A percentile compares a stretch with the other conserved stretches of the same genome.
These are phyloP conservation scores for Idaea aversata DNA, from an alignment of 2,888 invertebrate genomes.

Conservation along the genomic window DNA sequence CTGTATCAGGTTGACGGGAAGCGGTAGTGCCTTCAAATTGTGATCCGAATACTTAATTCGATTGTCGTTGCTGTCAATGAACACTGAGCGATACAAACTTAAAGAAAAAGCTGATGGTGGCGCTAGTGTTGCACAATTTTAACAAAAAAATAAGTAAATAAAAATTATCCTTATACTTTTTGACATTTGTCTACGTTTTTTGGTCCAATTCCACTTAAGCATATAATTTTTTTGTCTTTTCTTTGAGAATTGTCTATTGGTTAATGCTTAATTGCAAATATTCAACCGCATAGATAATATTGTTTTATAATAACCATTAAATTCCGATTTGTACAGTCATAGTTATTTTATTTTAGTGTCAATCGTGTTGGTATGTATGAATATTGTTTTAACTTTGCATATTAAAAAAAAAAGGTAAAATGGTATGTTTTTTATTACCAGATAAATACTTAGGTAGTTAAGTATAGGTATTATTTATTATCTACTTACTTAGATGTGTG, in stretches of 20 bases:
- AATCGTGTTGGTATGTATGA: background rate
- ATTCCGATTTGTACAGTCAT: slow-evolving; percentile 48
- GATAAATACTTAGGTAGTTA: no score
- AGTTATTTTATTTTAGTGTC: slow-evolving; percentile 26
- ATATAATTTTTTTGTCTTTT: background rate
- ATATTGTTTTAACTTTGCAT: no score
- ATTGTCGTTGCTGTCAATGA: slow-evolving; percentile 52
- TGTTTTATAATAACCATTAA: slow-evolving; percentile 37
- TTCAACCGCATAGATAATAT: background rate
- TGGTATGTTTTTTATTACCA: no score
- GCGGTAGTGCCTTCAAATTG: slow-evolving; percentile 69
- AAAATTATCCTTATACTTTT: background rate
- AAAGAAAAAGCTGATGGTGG: background rate
- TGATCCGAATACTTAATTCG: slow-evolving; percentile 65
- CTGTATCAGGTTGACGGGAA: slow-evolving; percentile 50
- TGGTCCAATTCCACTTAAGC: background rate
- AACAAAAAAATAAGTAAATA: background rate
- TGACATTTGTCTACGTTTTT: background rate
- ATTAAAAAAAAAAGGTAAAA: no score
- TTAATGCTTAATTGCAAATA: background rate
- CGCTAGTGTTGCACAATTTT: background rate
- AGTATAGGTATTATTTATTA: no score
- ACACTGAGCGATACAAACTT: slow-evolving; percentile 10
- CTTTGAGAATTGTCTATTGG: no score
- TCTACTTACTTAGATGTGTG: no score